phyloP scores from a whole-genome alignment of 2,888 invertebrate genomes.

The Cataglyphis rosenhaueri region DNA sequence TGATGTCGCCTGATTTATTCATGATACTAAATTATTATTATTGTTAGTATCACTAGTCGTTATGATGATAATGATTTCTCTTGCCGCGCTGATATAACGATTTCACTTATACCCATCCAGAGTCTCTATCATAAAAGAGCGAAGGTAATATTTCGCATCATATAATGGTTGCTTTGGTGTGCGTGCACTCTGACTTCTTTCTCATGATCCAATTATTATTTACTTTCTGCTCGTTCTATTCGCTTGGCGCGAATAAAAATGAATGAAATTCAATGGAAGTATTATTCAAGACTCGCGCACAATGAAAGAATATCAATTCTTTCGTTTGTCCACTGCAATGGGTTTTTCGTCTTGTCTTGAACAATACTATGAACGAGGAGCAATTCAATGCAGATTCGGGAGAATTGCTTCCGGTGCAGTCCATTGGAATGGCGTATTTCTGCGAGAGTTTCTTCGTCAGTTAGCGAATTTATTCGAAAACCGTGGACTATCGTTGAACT shows the following conservation, averaged over 20 bases:
- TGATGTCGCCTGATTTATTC: not conserved
- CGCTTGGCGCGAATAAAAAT: slow-evolving; percentile 50
- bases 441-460: slow-evolving; percentile 50
- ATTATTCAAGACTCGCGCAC: slow-evolving; percentile 71
- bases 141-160: slow-evolving; percentile 70
- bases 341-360: slow-evolving; percentile 56
- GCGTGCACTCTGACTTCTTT: slow-evolving; percentile 59
- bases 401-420: slow-evolving; percentile 74
- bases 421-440: slow-evolving; percentile 52
- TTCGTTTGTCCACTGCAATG: slow-evolving; percentile 71
- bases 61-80: slow-evolving; percentile 64
- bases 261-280: slow-evolving; percentile 70
- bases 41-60: not conserved
- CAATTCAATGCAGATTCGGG: slow-evolving; percentile 76
- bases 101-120: slow-evolving; percentile 58
- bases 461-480: slow-evolving; percentile 51
- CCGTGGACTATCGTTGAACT: slow-evolving; percentile 25
- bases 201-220: slow-evolving; percentile 76
- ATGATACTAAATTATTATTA: not conserved
- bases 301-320: slow-evolving; percentile 76
- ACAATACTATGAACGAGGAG: slow-evolving; percentile 68
- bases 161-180: slow-evolving; percentile 71
- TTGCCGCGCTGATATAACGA: slow-evolving; percentile 66
- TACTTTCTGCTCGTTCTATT: slow-evolving; percentile 52
- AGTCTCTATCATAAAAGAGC: slow-evolving; percentile 68